Conservation (phyloP, 1,140 invertebrate genomes). For the Triops longicaudatus region DNA sequence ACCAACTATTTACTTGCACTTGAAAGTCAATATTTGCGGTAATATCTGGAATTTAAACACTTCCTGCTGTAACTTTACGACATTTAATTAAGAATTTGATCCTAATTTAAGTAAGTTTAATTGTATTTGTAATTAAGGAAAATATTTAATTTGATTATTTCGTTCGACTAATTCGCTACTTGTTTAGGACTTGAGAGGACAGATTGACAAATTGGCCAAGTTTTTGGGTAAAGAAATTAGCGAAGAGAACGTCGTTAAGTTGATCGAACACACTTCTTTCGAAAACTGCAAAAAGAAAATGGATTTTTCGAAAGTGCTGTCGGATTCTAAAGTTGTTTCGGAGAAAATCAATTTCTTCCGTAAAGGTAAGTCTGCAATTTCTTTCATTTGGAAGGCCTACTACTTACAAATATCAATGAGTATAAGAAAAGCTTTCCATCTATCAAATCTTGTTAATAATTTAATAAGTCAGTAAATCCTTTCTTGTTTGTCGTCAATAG, state of each 20-base stretch:
- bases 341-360: slow-evolving; percentile 22
- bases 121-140: too few relatives aligned
- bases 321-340: slow-evolving; percentile 9
- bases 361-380: slow-evolving; percentile 19
- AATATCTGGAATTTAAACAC: too few relatives aligned
- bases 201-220: slow-evolving; percentile 55
- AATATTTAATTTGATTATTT: not conserved
- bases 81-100: too few relatives aligned
- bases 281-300: slow-evolving; percentile 45
- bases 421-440: not conserved
- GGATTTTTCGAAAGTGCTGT: slow-evolving; percentile 2
- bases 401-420: not conserved
- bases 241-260: slow-evolving; percentile 52
- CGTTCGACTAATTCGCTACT: not conserved
- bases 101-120: too few relatives aligned
- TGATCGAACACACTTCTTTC: slow-evolving; percentile 68
- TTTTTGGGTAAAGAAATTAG: slow-evolving; percentile 61
- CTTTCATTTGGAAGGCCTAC: not conserved
- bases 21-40: too few relatives aligned
- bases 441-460: not conserved
- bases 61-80: too few relatives aligned
- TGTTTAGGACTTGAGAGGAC: slow-evolving; percentile 48
- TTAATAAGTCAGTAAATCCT: too few relatives aligned
- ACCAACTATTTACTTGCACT: too few relatives aligned
- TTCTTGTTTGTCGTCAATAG: slow-evolving; percentile 23